phyloP scores from a whole-genome alignment of 2,888 invertebrate species.

The Yponomeuta sedellus region DNA sequence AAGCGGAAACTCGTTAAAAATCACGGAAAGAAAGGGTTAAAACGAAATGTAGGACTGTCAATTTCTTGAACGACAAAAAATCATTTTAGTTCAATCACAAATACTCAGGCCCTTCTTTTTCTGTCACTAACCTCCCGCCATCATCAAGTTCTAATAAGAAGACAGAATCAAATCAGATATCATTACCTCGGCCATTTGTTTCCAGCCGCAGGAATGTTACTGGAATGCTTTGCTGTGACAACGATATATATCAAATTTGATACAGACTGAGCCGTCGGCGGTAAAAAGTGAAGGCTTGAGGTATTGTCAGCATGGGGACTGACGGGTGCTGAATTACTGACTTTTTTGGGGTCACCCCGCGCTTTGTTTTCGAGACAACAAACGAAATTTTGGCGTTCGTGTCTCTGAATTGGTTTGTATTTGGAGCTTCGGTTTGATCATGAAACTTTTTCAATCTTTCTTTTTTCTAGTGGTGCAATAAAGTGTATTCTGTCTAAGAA shows the following conservation, averaged over 20 bases:
- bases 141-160: neutral
- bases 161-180: neutral
- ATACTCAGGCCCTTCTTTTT: neutral
- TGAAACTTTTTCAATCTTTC: too few species aligned
- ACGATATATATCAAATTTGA: slow-evolving; percentile 57
- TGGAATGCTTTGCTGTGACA: slow-evolving; percentile 37
- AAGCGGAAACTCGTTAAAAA: too few species aligned
- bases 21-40: too few species aligned
- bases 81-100: neutral
- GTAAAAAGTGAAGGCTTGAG: slow-evolving; percentile 38
- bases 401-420: too few species aligned
- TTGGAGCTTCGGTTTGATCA: too few species aligned
- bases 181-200: slow-evolving; percentile 17
- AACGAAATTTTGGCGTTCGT: too few species aligned
- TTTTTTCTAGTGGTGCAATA: too few species aligned
- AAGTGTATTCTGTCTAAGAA: too few species aligned
- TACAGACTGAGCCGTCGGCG: slow-evolving; percentile 39
- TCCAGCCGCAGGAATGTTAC: slow-evolving; percentile 24
- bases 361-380: neutral
- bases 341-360: neutral
- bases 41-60: too few species aligned
- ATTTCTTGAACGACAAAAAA: neutral
- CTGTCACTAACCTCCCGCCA: neutral
- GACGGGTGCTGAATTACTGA: neutral
- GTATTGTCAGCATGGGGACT: neutral